Percentiles rank a stretch among this genome's conserved stretches.
Conservation (phyloP, 2,797 vertebrate genomes). For the Graptemys geographica region DNA sequence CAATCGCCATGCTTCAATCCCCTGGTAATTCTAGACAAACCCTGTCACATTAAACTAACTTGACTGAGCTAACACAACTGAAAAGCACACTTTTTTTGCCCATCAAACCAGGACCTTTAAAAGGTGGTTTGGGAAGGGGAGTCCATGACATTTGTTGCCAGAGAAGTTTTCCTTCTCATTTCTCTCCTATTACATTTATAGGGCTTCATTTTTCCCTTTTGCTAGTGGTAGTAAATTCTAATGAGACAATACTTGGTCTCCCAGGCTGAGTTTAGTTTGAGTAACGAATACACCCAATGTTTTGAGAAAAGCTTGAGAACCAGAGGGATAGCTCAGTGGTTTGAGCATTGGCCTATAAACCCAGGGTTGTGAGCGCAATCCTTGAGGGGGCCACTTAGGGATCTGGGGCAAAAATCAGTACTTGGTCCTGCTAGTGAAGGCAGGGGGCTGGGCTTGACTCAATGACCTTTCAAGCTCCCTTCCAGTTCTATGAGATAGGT, state of each 20-base stretch:
- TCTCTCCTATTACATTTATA: not conserved
- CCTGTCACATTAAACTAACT: not conserved
- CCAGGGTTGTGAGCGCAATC: too few relatives aligned
- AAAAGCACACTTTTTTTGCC: not conserved
- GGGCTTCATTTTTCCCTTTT: not conserved
- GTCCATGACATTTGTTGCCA: not conserved
- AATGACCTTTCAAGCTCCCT: too few relatives aligned
- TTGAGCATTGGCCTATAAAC: too few relatives aligned
- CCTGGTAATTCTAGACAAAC: too few relatives aligned
- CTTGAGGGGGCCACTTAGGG: too few relatives aligned
- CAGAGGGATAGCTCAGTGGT: too few relatives aligned
- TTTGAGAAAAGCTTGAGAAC: too few relatives aligned
- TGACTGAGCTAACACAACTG: not conserved
- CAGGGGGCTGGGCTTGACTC: too few relatives aligned
- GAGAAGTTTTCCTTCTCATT: not conserved
- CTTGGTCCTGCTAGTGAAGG: too few relatives aligned
- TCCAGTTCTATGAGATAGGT: too few relatives aligned
- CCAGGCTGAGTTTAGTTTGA: not conserved
- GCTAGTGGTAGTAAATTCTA: not conserved
- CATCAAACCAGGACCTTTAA: not conserved
- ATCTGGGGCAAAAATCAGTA: too few relatives aligned
- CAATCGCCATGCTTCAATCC: too few relatives aligned
- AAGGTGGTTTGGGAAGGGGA: not conserved
- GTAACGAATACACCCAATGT: not conserved
- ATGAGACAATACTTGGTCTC: not conserved